Percentiles rank a stretch among this genome's conserved stretches.
Conservation (phyloP, 2,113 vertebrate genomes). For the Epinephelus cyanopodus region DNA sequence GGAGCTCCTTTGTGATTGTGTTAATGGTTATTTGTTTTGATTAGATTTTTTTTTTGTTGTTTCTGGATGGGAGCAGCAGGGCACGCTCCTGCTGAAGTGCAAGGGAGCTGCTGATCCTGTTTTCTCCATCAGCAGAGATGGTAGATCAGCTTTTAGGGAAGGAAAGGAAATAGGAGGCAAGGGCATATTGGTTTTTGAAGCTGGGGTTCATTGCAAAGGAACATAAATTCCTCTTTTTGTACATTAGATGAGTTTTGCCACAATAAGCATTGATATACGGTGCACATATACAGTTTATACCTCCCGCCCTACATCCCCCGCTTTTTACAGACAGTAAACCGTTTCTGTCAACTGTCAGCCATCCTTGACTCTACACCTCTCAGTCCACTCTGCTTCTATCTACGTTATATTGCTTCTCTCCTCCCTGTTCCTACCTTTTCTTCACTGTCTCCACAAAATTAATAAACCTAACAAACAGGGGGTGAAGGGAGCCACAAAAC, state of each 20-base stretch:
- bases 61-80: slow-evolving; percentile 38
- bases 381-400: background rate
- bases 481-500: slow-evolving; percentile 37
- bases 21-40: slow-evolving; percentile 53
- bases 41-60: background rate
- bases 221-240: slow-evolving; percentile 36
- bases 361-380: background rate
- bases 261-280: slow-evolving; percentile 13
- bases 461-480: slow-evolving; percentile 69
- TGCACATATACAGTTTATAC: slow-evolving; percentile 14
- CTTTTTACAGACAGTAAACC: background rate
- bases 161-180: slow-evolving; percentile 20
- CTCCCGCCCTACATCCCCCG: background rate
- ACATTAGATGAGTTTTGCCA: slow-evolving; percentile 13
- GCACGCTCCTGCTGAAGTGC: slow-evolving; percentile 44
- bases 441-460: slow-evolving; percentile 49
- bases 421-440: background rate
- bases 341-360: background rate
- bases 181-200: slow-evolving; percentile 11
- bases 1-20: slow-evolving; percentile 45
- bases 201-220: slow-evolving; percentile 23
- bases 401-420: background rate
- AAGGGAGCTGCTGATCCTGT: slow-evolving; percentile 62
- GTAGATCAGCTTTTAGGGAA: slow-evolving; percentile 44
- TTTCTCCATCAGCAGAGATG: slow-evolving; percentile 62